Percentiles rank a stretch among this genome's conserved stretches.
phyloP scores from a whole-genome alignment of 2,797 vertebrate genomes.

The Cuniculus paca region DNA sequence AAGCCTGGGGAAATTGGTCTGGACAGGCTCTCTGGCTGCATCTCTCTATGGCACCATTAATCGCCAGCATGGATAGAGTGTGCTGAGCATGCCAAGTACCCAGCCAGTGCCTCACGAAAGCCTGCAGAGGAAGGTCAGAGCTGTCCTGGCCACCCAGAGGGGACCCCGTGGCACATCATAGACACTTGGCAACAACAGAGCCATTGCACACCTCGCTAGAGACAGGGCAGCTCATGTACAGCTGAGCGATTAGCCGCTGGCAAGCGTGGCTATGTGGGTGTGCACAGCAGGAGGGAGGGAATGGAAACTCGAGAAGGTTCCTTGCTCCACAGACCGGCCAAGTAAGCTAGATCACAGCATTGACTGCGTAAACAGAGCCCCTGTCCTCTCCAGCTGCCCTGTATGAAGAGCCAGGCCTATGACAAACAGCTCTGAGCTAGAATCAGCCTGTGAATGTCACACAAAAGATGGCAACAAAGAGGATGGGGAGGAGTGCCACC shows the following conservation, averaged over 20 bases:
- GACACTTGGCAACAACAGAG: background rate
- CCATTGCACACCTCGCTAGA: slow-evolving; percentile 3
- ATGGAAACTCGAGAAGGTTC: background rate
- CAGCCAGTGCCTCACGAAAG: slow-evolving; percentile 22
- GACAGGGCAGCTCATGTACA: slow-evolving; percentile 32
- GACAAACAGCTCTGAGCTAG: background rate
- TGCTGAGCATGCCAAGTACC: fast-evolving
- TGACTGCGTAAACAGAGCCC: fast-evolving
- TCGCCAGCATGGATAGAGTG: background rate
- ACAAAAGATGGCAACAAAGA: no score
- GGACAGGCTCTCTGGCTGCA: background rate
- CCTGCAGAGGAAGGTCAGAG: background rate
- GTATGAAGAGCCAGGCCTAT: fast-evolving
- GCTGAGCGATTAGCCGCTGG: slow-evolving; percentile 64
- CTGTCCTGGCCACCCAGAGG: background rate
- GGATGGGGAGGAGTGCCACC: background rate
- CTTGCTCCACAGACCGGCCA: fast-evolving
- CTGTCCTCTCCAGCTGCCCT: background rate
- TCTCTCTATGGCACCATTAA: background rate
- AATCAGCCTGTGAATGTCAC: background rate
- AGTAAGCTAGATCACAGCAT: background rate
- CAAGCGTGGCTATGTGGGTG: background rate
- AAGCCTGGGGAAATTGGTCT: no score
- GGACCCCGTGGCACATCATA: background rate
- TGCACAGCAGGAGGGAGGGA: no score